A percentile compares a stretch with the other conserved stretches of the same genome.
These are phyloP conservation scores for Naso thynnoides DNA, from an alignment of 2,797 vertebrate genomes.

Conservation along the genomic window DNA sequence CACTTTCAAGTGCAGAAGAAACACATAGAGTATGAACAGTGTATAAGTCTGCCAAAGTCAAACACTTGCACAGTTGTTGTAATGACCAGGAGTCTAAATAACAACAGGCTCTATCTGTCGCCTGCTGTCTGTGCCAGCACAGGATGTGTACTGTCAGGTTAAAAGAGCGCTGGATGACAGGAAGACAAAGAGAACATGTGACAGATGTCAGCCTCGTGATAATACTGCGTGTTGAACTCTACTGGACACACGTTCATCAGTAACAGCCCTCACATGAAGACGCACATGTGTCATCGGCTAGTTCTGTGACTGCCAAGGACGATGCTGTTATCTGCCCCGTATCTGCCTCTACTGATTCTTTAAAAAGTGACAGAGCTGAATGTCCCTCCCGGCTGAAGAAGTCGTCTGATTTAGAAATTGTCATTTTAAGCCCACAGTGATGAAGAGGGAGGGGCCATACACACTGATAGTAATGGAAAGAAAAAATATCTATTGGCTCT, in stretches of 20 bases:
- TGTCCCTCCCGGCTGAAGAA: conserved; percentile 30
- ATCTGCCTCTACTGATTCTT: conserved; percentile 22
- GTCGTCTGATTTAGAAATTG: conserved; percentile 38
- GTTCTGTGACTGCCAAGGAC: conserved; percentile 24
- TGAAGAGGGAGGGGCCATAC: not conserved
- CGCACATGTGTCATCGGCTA: conserved; percentile 8
- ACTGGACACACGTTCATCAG: not conserved
- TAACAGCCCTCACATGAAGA: conserved; percentile 5
- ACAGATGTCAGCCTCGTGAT: conserved; percentile 26
- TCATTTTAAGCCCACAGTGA: conserved; percentile 23
- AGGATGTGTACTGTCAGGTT: not conserved
- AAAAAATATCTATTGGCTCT: too few species aligned
- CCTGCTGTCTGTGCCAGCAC: not conserved
- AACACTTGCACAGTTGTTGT: too few species aligned
- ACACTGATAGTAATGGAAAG: conserved; percentile 25
- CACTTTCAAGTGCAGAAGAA: too few species aligned
- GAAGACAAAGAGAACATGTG: conserved; percentile 18
- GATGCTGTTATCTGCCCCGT: conserved; percentile 15
- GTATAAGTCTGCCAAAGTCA: too few species aligned
- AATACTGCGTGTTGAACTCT: conserved; percentile 1
- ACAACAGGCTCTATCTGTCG: too few species aligned
- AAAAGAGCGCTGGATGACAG: conserved; percentile 6
- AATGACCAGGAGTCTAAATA: too few species aligned
- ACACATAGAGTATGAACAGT: too few species aligned
- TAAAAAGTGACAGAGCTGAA: conserved; percentile 40